Conservation (phyloP, 2,113 vertebrate species). For the Triplophysa siluroides region DNA sequence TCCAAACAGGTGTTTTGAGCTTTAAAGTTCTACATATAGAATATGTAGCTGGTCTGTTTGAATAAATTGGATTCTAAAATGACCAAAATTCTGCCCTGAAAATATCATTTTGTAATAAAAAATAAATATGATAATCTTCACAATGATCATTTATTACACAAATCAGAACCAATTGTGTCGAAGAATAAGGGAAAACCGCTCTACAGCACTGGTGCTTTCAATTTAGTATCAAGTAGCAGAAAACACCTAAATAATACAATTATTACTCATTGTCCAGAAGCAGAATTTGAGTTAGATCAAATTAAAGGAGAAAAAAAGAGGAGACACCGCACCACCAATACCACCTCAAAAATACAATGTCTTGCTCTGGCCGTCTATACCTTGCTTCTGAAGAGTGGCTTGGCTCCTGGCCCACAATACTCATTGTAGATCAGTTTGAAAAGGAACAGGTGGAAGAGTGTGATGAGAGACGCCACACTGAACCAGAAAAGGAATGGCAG, state of each 20-base stretch:
- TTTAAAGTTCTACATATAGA: constrained; percentile 10
- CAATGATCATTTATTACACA: constrained; percentile 30
- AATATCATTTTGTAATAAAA: too few relatives aligned
- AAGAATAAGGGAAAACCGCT: neutral
- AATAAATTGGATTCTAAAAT: neutral
- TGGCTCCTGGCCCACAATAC: constrained; percentile 95
- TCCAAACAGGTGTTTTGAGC: neutral
- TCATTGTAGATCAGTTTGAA: constrained; percentile 99
- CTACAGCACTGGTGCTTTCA: constrained; percentile 47
- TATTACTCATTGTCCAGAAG: constrained; percentile 33
- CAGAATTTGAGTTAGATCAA: constrained; percentile 42
- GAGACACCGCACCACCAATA: constrained; percentile 31
- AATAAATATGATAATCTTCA: too few relatives aligned
- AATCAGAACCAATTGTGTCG: constrained; percentile 29
- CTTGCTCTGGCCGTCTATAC: constrained; percentile 72
- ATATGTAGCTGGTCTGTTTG: neutral
- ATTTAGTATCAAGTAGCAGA: constrained; percentile 9
- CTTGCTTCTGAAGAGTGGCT: constrained; percentile 97
- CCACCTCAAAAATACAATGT: constrained; percentile 32
- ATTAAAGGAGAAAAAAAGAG: constrained; percentile 27
- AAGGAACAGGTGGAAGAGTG: constrained; percentile 96
- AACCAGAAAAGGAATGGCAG: constrained; percentile 98
- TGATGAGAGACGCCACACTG: constrained; percentile 96
- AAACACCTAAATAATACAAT: constrained; percentile 9
- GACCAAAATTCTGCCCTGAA: constrained; percentile 20